phyloP scores from a whole-genome alignment of 2,113 vertebrate species.

The Coregonus clupeaformis region DNA sequence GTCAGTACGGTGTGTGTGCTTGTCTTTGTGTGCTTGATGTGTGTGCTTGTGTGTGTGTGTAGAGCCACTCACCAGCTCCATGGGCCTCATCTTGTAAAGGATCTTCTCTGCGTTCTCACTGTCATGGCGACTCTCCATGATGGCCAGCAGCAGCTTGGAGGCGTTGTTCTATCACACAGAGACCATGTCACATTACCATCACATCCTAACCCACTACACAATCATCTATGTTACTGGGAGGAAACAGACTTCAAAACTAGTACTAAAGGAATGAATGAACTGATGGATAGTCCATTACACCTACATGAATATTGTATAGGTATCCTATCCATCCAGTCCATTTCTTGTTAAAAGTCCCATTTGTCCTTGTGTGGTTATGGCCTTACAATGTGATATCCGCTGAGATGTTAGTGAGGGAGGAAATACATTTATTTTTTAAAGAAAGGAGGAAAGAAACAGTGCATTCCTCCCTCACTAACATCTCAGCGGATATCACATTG shows the following conservation, averaged over 20 bases:
- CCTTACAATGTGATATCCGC: too few relatives aligned
- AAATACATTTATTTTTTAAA: background rate
- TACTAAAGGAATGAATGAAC: background rate
- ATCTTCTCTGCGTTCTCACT: slow-evolving; percentile 97
- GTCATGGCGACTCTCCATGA: slow-evolving; percentile 98
- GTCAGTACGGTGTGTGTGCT: background rate
- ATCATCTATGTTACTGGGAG: background rate
- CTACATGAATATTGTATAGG: too few relatives aligned
- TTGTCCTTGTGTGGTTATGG: too few relatives aligned
- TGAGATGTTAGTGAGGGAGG: background rate
- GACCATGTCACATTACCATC: slow-evolving; percentile 24
- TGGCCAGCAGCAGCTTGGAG: slow-evolving; percentile 93
- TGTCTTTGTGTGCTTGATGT: background rate
- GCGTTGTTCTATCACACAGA: slow-evolving; percentile 88
- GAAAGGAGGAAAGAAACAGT: too few relatives aligned
- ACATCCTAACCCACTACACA: slow-evolving; percentile 2
- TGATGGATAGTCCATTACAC: too few relatives aligned
- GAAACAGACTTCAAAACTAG: background rate
- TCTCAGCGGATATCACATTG: too few relatives aligned
- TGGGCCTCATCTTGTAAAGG: slow-evolving; percentile 96
- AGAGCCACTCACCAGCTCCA: slow-evolving; percentile 82
- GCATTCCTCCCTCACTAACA: background rate
- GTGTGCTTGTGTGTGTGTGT: background rate
- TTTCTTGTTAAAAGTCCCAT: too few relatives aligned
- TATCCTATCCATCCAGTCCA: too few relatives aligned